Evolutionary conservation across 2,888 invertebrate genomes (phyloP).

Genomic region (Ligdia adustata): DNA sequence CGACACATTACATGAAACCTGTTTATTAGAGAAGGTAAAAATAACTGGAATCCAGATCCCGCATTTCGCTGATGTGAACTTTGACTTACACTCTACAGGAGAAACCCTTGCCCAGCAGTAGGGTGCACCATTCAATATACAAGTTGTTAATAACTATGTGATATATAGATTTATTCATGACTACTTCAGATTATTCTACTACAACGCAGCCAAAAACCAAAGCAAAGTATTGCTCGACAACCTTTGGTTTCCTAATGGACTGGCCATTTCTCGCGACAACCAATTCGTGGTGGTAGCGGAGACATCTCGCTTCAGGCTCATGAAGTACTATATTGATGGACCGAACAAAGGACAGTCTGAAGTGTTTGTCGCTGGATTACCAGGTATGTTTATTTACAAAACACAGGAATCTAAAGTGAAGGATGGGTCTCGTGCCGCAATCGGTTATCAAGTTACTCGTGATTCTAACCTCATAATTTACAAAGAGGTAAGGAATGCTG

Average conservation of each 20-base stretch:
- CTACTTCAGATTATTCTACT: slow-evolving; percentile 89
- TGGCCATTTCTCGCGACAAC: slow-evolving; percentile 91
- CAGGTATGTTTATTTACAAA: slow-evolving; percentile 74
- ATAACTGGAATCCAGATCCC: too few species aligned
- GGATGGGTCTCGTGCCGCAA: too few species aligned
- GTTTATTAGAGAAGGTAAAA: too few species aligned
- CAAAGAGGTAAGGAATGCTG: too few species aligned
- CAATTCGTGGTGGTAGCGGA: slow-evolving; percentile 93
- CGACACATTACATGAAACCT: too few species aligned
- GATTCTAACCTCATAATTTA: too few species aligned
- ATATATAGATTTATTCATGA: neutral
- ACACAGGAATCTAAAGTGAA: too few species aligned
- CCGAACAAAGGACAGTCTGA: slow-evolving; percentile 91
- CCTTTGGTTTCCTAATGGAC: slow-evolving; percentile 94
- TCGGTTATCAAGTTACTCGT: too few species aligned
- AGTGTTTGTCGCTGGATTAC: slow-evolving; percentile 91
- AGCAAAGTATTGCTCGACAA: slow-evolving; percentile 90
- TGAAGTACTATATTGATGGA: slow-evolving; percentile 92
- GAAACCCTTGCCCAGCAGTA: too few species aligned
- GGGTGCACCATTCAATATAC: too few species aligned
- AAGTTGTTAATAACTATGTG: neutral
- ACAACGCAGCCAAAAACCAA: slow-evolving; percentile 90
- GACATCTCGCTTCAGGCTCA: slow-evolving; percentile 85
- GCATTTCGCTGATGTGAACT: too few species aligned
- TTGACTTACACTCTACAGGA: too few species aligned